Percentiles rank a stretch among this genome's conserved stretches.
These are phyloP conservation scores for Etia nguti DNA, from an alignment of 2,113 vertebrate genomes.

Conservation along the genomic window DNA sequence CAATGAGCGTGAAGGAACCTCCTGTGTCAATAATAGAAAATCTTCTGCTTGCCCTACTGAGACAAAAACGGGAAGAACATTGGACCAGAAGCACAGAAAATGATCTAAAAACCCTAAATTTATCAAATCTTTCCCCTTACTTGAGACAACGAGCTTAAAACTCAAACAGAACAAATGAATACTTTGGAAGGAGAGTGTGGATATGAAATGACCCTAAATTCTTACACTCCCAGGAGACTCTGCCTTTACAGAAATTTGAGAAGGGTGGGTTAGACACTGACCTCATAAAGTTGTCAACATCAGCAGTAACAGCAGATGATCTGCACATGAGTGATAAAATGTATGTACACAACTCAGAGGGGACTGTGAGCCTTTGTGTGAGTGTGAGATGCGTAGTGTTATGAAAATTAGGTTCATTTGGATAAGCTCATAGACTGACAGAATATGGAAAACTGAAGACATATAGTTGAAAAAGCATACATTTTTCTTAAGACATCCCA, in stretches of 20 bases:
- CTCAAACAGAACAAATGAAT: neutral
- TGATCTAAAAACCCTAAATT: neutral
- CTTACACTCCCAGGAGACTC: conserved; percentile 24
- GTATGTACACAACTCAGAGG: neutral
- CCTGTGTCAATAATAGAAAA: neutral
- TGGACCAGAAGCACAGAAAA: neutral
- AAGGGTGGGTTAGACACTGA: neutral
- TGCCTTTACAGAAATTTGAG: conserved; percentile 12
- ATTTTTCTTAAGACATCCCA: neutral
- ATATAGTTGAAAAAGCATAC: neutral
- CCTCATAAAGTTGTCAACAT: neutral
- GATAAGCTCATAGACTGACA: neutral
- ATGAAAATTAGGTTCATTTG: neutral
- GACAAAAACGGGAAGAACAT: neutral
- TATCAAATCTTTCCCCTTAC: neutral
- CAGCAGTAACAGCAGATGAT: conserved; percentile 1
- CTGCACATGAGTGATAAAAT: neutral
- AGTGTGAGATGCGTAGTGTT: neutral
- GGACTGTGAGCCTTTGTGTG: neutral
- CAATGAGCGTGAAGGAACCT: neutral
- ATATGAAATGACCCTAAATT: conserved; percentile 18
- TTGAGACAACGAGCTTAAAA: conserved; percentile 4
- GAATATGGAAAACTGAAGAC: neutral
- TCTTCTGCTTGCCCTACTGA: neutral
- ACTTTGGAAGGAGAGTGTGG: neutral